A percentile compares a stretch with the other conserved stretches of the same genome.
Evolutionary conservation across 1,140 invertebrate genomes (phyloP).

Genomic region (Bombus confusus): DNA sequence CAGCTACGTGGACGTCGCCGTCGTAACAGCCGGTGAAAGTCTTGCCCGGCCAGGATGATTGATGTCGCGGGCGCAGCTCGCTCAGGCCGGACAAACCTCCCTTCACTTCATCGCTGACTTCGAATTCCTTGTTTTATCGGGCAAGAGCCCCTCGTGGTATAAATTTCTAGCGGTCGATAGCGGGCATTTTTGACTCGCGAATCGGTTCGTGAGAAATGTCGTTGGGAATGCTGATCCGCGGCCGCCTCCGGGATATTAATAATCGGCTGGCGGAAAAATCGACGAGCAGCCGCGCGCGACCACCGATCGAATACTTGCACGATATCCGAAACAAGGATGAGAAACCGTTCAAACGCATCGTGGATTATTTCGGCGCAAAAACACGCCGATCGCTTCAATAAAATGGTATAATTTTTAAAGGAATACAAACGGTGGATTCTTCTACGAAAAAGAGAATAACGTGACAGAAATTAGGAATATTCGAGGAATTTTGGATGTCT

Average conservation of each 20-base stretch:
- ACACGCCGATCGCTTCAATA: not conserved
- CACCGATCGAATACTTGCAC: not conserved
- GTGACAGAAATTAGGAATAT: no score
- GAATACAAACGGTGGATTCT: not conserved
- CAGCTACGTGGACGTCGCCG: conserved; percentile 44
- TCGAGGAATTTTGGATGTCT: no score
- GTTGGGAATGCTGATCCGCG: conserved; percentile 43
- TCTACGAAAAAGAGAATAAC: no score
- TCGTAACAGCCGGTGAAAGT: conserved; percentile 65
- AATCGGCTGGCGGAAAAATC: conserved; percentile 32
- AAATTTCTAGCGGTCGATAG: conserved; percentile 51
- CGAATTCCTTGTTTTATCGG: conserved; percentile 61
- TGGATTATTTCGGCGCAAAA: no score
- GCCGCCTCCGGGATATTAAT: conserved; percentile 51
- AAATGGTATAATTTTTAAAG: not conserved
- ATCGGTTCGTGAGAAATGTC: conserved; percentile 46
- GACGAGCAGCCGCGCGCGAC: not conserved
- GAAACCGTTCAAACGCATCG: not conserved
- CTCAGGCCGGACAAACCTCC: conserved; percentile 61
- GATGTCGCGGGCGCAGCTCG: conserved; percentile 60
- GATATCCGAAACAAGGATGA: not conserved
- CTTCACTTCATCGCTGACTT: conserved; percentile 62
- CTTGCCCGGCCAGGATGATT: conserved; percentile 63
- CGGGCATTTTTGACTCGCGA: conserved; percentile 27
- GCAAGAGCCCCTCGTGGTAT: conserved; percentile 38